phyloP scores from a whole-genome alignment of 2,888 invertebrate genomes.

The Cheiracanthium punctorium region DNA sequence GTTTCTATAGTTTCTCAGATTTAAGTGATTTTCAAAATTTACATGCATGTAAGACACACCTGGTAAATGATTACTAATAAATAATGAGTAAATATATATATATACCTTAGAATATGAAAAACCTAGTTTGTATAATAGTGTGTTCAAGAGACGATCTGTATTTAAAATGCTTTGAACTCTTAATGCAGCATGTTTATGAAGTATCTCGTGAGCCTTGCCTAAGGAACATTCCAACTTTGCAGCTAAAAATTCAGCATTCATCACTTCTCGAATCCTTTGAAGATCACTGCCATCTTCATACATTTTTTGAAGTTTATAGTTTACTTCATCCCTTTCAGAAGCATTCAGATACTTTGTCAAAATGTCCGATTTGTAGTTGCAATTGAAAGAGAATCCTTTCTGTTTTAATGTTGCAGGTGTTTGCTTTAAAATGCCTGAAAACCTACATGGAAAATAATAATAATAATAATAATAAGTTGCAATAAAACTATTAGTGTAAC shows the following conservation, averaged over 20 bases:
- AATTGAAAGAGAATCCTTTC: background rate
- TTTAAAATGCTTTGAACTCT: conserved; percentile 30
- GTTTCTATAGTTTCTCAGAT: no score
- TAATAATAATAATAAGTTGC: background rate
- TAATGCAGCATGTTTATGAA: conserved; percentile 30
- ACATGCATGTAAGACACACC: no score
- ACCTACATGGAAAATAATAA: conserved; percentile 30
- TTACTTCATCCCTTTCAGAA: background rate
- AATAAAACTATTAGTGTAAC: no score
- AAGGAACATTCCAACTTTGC: conserved; percentile 32
- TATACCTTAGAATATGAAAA: conserved; percentile 30
- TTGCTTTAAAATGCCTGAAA: conserved; percentile 25
- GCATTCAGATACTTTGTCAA: background rate
- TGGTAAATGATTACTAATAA: no score
- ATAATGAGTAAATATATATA: background rate
- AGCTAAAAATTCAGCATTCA: conserved; percentile 48
- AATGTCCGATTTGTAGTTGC: background rate
- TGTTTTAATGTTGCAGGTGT: conserved; percentile 10
- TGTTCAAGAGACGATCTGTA: conserved; percentile 28
- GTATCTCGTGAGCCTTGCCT: conserved; percentile 12
- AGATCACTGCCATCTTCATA: conserved; percentile 17
- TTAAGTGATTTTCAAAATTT: no score
- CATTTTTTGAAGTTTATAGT: background rate
- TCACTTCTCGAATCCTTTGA: conserved; percentile 21
- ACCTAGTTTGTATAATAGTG: conserved; percentile 11